A percentile compares a stretch with the other conserved stretches of the same genome.
phyloP scores from a whole-genome alignment of 2,797 vertebrate genomes.

The Pelodytes ibericus region DNA sequence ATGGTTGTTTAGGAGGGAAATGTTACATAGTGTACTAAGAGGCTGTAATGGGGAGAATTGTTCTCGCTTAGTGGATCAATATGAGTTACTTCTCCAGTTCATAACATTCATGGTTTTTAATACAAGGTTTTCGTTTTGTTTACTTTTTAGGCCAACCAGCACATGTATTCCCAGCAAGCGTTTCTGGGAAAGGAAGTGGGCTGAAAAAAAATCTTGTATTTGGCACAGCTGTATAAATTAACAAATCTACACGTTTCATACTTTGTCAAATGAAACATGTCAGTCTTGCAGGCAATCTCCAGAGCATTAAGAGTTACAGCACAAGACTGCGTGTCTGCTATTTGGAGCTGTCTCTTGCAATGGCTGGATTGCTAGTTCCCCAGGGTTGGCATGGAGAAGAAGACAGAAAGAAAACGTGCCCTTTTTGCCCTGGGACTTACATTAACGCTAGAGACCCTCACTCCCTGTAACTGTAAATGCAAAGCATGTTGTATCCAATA shows the following conservation, averaged over 20 bases:
- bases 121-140: not conserved
- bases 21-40: too few relatives aligned
- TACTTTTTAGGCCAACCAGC: slow-evolving; percentile 23
- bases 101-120: not conserved
- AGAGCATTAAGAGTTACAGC: not conserved
- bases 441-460: slow-evolving; percentile 1
- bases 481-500: not conserved
- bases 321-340: not conserved
- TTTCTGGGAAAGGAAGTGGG: slow-evolving; percentile 1
- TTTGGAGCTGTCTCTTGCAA: slow-evolving; percentile 16
- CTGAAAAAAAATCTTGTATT: not conserved
- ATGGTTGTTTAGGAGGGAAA: too few relatives aligned
- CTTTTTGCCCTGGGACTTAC: slow-evolving; percentile 10
- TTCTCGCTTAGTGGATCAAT: not conserved
- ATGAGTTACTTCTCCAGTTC: too few relatives aligned
- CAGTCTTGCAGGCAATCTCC: not conserved
- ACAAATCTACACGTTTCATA: not conserved
- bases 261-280: not conserved
- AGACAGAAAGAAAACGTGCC: slow-evolving; percentile 8
- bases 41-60: not conserved
- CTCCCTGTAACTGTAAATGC: not conserved
- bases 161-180: not conserved
- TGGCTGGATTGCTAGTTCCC: slow-evolving; percentile 52
- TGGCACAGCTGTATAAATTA: slow-evolving; percentile 3
- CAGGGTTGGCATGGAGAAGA: slow-evolving; percentile 43